Base-by-base conservation (phyloP, 2,888 invertebrate genomes). In the Diadromus collaris region DNA sequence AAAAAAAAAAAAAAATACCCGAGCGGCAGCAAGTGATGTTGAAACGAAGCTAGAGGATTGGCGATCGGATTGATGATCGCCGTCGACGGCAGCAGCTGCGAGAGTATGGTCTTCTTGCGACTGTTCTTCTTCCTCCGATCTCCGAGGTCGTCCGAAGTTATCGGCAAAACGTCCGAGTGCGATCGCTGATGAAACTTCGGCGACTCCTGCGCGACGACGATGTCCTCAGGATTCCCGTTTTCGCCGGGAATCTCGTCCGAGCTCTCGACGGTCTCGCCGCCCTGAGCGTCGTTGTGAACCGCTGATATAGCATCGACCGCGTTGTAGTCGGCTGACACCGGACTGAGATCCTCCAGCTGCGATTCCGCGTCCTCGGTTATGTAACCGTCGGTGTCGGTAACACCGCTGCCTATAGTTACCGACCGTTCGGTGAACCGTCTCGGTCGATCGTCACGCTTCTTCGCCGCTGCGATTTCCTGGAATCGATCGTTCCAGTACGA, bases 11-110 rank as follows among this genome's bases (percentile, higher is more conserved):
- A n/a, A 32, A 87, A 90, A 74, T 87, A 91, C 79, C 94, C 94
- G 21, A 92, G 86, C 0, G 94, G 94, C 27, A 96, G 89, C 6
- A 94, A 92, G 85, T 95, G 93, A 90, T 97, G 96, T 86, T 97
- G 96, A 81, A 94, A 93, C 0, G 92, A 84, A 16, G 93, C 92
- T 85, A 95, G 93, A 2, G 95, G 95, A 79, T 93, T 93, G 89
- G 93, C 89, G 78, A 93, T 90, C 19, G 90, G 85, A 84, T 90
- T 91, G 1, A 86, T 86, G 6, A 85, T 85, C 5, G 92, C 90
- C 1, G 92, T 90, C 6, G 94, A 93, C 1, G 94, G 94, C 74
- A 95, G 88, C 5, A 96, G 90, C 86, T 95, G 94, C 6, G 95
- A 94, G 7, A 96, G 90, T 81, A 96, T 93, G 32, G 93, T 94